Evolutionary conservation across 2,888 invertebrate genomes (phyloP), one percentile per base, ranked within the genome.

Genomic region (Drosophila mayaguana): DNA sequence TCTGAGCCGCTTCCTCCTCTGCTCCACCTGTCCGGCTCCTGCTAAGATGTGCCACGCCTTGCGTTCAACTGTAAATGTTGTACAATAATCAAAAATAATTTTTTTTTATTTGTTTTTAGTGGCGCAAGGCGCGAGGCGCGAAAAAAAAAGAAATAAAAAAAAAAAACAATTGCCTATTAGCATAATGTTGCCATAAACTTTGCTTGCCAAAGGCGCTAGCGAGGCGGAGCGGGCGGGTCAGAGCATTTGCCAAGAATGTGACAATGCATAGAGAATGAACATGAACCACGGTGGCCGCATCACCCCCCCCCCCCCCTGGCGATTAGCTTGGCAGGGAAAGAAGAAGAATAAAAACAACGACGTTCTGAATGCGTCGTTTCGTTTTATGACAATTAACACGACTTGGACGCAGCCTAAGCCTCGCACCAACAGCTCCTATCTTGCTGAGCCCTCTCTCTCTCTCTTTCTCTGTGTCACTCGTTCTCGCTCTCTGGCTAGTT

Each of bases 371-470:
- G 84, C 74, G 71, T 83, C 81, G 71, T 82, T 84, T 83, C 80
- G 78, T 80, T 86, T 86, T 81, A 88, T 81, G 83, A 81, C 83
- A 88, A 88, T 88, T 88, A 85, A 81, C 88, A 87, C 83, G 34
- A 43, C 34, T 45, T 25, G 56, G 38, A 25, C 22, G 0, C 1
- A 12, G 9, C 16, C 12, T 12, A 8, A 18, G 28, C 55, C 9
- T 4, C 40, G 5, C 32, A 16, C 14, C n/a, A 46, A 9, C 25
- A 46, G 16, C 46, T 25, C 25, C 46, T 22, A 14, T 45, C 25
- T 25, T 3, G 45, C 22, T 2, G 25, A 16, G 9, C 46, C 46
- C 48, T 28, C 25, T 16, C 46, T 25, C 46, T 16, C 16, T 20
- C 34, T 14, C 34, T 9, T 9, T 8, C 22, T 7, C 43, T 43